phyloP scores from a whole-genome alignment of 2,888 invertebrate genomes.

The Stenodema calcarata region DNA sequence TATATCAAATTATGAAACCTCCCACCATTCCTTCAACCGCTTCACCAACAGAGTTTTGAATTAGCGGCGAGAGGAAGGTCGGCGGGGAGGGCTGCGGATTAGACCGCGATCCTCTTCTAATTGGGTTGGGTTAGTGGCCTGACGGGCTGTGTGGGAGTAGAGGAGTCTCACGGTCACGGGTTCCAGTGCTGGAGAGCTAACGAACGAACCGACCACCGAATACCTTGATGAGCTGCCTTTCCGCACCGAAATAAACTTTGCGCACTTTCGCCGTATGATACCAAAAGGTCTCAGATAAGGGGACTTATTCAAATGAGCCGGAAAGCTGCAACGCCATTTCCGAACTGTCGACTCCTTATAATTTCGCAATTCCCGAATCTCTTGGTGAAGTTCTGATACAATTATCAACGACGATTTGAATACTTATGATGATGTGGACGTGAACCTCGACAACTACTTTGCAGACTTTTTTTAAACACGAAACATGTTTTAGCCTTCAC shows the following conservation, averaged over 20 bases:
- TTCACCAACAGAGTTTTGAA: background rate
- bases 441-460: too few species aligned
- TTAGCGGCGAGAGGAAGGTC: background rate
- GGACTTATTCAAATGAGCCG: slow-evolving; percentile 2
- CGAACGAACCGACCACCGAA: background rate
- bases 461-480: too few species aligned
- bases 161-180: background rate
- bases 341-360: background rate
- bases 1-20: slow-evolving; percentile 32
- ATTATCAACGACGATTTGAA: too few species aligned
- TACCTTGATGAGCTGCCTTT: background rate
- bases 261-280: background rate
- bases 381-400: too few species aligned
- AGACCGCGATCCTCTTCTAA: slow-evolving; percentile 45
- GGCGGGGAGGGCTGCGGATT: background rate
- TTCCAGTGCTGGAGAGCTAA: background rate
- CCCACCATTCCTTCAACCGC: background rate
- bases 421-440: too few species aligned
- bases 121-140: slow-evolving; percentile 36
- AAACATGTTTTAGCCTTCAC: too few species aligned
- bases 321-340: background rate
- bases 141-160: background rate
- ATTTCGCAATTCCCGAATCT: background rate
- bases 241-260: background rate
- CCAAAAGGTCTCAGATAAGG: background rate